Percentiles rank a stretch among this genome's conserved stretches.
Conservation (phyloP, 2,888 invertebrate genomes). For the Aphodius sticticus region DNA sequence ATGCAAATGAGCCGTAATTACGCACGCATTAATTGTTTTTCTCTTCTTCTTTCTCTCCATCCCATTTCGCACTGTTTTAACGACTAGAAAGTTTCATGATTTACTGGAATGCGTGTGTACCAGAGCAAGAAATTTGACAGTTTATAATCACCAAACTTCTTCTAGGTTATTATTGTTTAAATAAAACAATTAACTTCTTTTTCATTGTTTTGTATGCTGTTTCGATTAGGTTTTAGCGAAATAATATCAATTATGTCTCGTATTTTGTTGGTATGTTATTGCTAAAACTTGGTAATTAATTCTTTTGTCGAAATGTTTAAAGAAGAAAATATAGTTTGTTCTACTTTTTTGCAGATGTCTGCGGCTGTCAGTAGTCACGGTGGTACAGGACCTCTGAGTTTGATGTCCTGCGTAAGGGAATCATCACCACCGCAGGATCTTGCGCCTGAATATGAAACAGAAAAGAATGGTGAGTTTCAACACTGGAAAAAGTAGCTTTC, state of each 20-base stretch:
- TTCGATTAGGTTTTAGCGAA: not conserved
- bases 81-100: constrained; percentile 14
- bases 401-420: constrained; percentile 73
- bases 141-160: not conserved
- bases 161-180: constrained; percentile 6
- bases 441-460: constrained; percentile 60
- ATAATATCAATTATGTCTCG: not conserved
- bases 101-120: constrained; percentile 10
- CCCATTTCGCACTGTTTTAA: constrained; percentile 9
- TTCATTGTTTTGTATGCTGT: not conserved
- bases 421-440: constrained; percentile 69
- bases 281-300: not conserved
- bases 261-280: not conserved
- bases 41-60: not conserved
- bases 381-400: constrained; percentile 59
- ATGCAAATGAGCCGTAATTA: constrained; percentile 9
- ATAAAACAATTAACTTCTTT: constrained; percentile 1
- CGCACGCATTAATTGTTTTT: constrained; percentile 11
- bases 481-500: not conserved
- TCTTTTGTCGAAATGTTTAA: not conserved
- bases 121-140: constrained; percentile 9
- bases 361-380: constrained; percentile 47
- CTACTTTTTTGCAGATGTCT: constrained; percentile 40
- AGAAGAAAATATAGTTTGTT: constrained; percentile 4
- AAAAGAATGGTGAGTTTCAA: constrained; percentile 58